Percentiles rank a stretch among this genome's conserved stretches.
Conservation (phyloP, 2,113 vertebrate species). For the Fulmarus glacialis region DNA sequence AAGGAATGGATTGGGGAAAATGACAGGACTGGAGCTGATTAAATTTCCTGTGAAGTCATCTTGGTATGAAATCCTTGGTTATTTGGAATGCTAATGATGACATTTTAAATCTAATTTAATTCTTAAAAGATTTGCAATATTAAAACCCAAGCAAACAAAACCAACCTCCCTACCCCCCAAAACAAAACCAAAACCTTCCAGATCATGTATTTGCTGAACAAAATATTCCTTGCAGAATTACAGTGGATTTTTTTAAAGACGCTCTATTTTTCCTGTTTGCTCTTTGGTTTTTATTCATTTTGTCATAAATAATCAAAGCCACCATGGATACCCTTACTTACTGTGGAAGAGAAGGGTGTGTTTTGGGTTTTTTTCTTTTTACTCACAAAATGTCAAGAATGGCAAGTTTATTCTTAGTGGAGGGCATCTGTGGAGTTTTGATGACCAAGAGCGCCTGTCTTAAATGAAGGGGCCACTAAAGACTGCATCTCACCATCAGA, state of each 20-base stretch:
- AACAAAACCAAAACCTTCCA: not conserved
- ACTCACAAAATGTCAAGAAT: not conserved
- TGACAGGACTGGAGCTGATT: not conserved
- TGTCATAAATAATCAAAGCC: not conserved
- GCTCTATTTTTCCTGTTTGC: not conserved
- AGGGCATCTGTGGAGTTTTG: not conserved
- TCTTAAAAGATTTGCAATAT: not conserved
- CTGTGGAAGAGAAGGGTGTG: not conserved
- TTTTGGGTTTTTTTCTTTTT: not conserved
- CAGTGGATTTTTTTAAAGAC: not conserved
- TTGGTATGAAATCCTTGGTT: not conserved
- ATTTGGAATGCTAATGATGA: not conserved
- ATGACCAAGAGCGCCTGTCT: not conserved
- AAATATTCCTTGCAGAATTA: not conserved
- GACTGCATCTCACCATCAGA: not conserved
- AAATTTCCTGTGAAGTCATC: not conserved
- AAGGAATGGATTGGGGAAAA: not conserved
- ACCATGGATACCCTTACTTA: not conserved
- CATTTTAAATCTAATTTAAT: not conserved
- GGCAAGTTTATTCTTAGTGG: not conserved
- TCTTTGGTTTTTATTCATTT: not conserved
- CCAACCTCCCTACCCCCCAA: accelerated
- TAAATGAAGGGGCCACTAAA: not conserved
- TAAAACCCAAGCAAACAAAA: not conserved
- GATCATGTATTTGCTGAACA: not conserved